Percentiles rank a stretch among this genome's conserved stretches.
These are phyloP conservation scores for Morone saxatilis DNA, from an alignment of 2,113 vertebrate species.

Conservation along the genomic window DNA sequence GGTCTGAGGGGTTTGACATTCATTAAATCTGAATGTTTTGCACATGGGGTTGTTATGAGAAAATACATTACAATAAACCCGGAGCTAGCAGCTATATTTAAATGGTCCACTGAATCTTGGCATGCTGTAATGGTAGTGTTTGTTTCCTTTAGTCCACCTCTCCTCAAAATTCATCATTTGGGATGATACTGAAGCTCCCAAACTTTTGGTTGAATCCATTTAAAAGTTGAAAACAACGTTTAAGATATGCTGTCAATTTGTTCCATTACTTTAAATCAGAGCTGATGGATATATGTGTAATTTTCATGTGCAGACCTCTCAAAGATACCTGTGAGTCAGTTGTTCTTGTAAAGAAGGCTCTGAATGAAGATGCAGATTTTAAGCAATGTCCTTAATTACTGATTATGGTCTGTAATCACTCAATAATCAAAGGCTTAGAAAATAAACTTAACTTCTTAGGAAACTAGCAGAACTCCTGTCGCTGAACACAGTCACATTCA, in stretches of 20 bases:
- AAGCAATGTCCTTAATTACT: background rate
- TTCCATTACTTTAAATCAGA: background rate
- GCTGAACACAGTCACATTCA: background rate
- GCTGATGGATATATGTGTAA: background rate
- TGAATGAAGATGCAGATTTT: background rate
- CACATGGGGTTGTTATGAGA: conserved; percentile 5
- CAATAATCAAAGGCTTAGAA: background rate
- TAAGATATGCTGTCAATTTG: background rate
- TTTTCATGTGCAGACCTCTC: conserved; percentile 6
- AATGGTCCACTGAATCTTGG: conserved; percentile 6
- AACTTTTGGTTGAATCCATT: background rate
- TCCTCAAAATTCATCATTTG: background rate
- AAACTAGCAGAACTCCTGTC: background rate
- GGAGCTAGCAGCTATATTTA: conserved; percentile 6
- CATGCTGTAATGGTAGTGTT: background rate
- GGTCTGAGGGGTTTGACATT: conserved; percentile 21
- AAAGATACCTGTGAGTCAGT: background rate
- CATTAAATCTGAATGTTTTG: conserved; percentile 44
- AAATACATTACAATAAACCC: conserved; percentile 9
- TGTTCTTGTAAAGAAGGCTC: background rate
- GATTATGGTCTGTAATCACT: background rate
- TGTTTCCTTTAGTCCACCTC: background rate
- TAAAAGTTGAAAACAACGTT: background rate
- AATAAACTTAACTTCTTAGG: background rate
- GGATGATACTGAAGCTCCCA: background rate